Base-by-base conservation (phyloP, 1,140 invertebrate genomes). In the Eurosta solidaginis region DNA sequence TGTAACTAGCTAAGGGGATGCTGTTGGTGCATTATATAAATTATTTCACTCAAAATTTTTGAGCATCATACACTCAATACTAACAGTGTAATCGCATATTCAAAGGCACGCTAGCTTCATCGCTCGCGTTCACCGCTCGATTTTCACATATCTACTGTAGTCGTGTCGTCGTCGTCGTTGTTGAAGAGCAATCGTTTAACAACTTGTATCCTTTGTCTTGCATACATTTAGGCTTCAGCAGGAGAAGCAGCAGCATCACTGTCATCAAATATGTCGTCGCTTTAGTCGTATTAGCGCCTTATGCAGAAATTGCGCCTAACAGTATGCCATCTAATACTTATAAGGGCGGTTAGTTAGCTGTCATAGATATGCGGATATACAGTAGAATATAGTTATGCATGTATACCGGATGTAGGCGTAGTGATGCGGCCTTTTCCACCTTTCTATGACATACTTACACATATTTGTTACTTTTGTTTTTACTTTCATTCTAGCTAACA, bases 101-200 rank as follows among this genome's bases (percentile, higher is more conserved):
- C 59, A 68, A n/a, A n/a, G n/a, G n/a, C 7, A n/a, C 27, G 17
- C 1, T 2, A 33, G 27, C n/a, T n/a, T n/a, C n/a, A n/a, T n/a
- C n/a, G n/a, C n/a, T n/a, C 33, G 29, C 59, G 20, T n/a, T 40
- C 29, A 68, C 36, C 27, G 17, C 22, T 14, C 14, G 17, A 20
- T 33, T 29, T 14, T 2, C 25, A 47, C 2, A 14, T n/a, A 1
- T 47, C 7, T 17, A n/a, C 12, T 47, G 7, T 17, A 47, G 7
- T 47, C 9, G 5, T 63, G 54, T 63, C 54, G 54, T 63, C n/a
- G 54, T 63, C 10, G 17, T 20, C 22, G 49, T 52, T n/a, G 14
- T 42, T 68, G 59, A 68, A 68, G 59, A 68, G 59, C 59, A 68
- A 68, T 68, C 59, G 59, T 68, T 68, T 68, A 68, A 68, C 27